Conservation (phyloP, 2,113 vertebrate genomes). For the Caracal caracal region DNA sequence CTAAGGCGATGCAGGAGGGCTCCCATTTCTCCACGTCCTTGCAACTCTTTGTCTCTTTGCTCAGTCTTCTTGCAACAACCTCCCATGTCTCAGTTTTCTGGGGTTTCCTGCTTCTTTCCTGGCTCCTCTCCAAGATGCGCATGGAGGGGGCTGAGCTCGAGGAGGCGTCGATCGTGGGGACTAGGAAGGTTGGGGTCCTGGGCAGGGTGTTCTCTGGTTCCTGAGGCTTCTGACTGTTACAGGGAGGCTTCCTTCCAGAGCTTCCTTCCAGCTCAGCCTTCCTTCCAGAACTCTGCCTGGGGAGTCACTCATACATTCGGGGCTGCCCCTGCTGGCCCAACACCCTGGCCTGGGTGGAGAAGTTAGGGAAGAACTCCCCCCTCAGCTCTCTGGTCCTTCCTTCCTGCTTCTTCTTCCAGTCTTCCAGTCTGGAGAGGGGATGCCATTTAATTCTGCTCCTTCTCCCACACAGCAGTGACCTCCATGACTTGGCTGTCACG, state of each 20-base stretch:
- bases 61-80: background rate
- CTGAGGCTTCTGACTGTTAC: background rate
- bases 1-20: background rate
- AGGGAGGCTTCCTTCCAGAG: too few relatives aligned
- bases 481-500: rapidly evolving
- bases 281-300: background rate
- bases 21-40: background rate
- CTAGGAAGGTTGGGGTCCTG: background rate
- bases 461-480: rapidly evolving
- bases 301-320: background rate
- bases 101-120: background rate
- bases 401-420: background rate
- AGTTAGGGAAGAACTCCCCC: background rate
- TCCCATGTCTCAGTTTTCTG: background rate
- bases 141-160: background rate
- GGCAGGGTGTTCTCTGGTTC: background rate
- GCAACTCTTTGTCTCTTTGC: background rate
- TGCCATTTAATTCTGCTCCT: background rate
- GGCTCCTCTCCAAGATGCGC: background rate
- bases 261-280: too few relatives aligned
- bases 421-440: background rate
- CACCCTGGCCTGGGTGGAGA: background rate
- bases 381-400: background rate
- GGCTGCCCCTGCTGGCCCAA: background rate
- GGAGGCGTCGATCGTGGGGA: background rate